These are phyloP conservation scores for Tangara arthus DNA, from an alignment of 2,797 vertebrate genomes.

Conservation along the genomic window DNA sequence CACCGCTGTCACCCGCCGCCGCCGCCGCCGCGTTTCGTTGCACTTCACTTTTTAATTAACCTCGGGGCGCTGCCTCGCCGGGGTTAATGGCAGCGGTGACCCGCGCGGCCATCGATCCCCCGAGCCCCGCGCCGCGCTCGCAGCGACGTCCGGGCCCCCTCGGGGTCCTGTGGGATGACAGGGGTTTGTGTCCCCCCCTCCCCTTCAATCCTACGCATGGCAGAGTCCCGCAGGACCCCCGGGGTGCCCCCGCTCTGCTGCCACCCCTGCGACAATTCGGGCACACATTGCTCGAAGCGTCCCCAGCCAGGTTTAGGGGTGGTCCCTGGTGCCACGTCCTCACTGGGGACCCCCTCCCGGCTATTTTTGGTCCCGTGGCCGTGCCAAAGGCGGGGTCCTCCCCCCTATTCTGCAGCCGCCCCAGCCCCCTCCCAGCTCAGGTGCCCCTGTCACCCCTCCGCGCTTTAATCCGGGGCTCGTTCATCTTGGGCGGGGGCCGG, in stretches of 20 bases:
- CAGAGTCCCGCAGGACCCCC: not conserved
- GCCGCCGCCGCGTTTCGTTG: slow-evolving; percentile 3
- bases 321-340: accelerated
- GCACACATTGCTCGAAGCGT: too few relatives aligned
- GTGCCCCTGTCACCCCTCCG: slow-evolving; percentile 86
- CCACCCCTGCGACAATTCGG: not conserved
- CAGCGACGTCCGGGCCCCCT: not conserved
- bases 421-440: slow-evolving; percentile 67
- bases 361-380: accelerated
- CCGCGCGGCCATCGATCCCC: slow-evolving; percentile 36
- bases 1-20: not conserved
- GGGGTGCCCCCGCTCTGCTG: not conserved
- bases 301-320: too few relatives aligned
- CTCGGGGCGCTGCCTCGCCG: slow-evolving; percentile 4
- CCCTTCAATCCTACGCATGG: not conserved
- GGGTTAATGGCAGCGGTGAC: slow-evolving; percentile 64
- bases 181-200: too few relatives aligned
- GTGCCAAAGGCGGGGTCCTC: not conserved
- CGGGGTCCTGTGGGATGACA: not conserved
- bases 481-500: slow-evolving; percentile 81
- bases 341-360: accelerated
- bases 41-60: slow-evolving; percentile 70
- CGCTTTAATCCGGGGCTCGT: slow-evolving; percentile 84
- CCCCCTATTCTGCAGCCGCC: not conserved
- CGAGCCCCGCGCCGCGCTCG: not conserved